Conservation (phyloP, 2,797 vertebrate genomes). For the Gambusia yucatana region DNA sequence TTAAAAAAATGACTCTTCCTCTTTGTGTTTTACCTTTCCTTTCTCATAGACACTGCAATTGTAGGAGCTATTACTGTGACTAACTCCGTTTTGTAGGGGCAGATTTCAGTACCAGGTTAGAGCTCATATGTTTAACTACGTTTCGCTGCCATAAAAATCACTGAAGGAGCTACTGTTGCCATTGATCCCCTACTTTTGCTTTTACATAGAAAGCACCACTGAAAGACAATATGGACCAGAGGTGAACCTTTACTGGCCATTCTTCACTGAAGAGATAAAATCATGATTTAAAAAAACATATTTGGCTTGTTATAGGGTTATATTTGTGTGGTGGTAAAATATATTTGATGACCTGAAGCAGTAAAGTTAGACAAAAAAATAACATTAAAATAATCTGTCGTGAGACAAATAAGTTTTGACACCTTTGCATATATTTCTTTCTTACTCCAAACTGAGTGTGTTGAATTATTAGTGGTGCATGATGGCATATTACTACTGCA, state of each 20-base stretch:
- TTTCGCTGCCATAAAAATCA: not conserved
- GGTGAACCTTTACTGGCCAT: not conserved
- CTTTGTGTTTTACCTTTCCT: not conserved
- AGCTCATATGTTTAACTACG: not conserved
- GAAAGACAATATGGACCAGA: not conserved
- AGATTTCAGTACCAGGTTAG: not conserved
- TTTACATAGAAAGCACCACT: not conserved
- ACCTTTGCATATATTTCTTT: not conserved
- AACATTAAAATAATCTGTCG: not conserved
- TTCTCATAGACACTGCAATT: not conserved
- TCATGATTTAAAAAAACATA: not conserved
- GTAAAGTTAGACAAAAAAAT: not conserved
- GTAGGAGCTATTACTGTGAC: not conserved
- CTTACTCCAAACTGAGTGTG: conserved; percentile 22
- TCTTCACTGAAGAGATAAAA: not conserved
- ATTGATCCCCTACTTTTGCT: not conserved
- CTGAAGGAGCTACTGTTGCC: not conserved
- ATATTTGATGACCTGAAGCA: not conserved
- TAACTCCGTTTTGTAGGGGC: not conserved
- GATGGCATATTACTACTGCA: conserved; percentile 35
- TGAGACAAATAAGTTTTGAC: not conserved
- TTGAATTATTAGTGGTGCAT: conserved; percentile 39
- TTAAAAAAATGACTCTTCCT: not conserved
- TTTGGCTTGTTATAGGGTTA: not conserved
- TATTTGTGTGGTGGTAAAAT: not conserved